Base-by-base conservation (phyloP, 2,113 vertebrate genomes). In the Polypterus senegalus region DNA sequence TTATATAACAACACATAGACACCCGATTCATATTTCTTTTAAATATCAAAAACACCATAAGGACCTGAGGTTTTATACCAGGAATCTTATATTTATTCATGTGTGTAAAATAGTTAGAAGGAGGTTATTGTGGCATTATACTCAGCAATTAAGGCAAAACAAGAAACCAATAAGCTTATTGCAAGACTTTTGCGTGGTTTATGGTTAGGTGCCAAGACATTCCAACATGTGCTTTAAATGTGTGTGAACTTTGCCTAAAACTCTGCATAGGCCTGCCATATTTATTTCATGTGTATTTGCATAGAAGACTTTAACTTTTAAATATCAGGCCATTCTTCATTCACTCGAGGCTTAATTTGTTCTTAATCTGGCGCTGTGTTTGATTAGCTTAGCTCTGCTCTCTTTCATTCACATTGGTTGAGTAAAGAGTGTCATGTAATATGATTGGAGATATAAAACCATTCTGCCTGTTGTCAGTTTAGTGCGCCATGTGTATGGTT, bases 141-240 rank as follows among this genome's bases (percentile, higher is more conserved):
- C 47, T 6, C 10, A 59, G 61, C 58, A 56, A 54, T 43, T 63
- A 46, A 9, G 11, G 47, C 67, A 66, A 69, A 69, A 67, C 59
- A 9, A 63, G 61, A 76, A 76, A 75, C 48, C 71, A 51, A 46
- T 27, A 46, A 9, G 53, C 54, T 54, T 11, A 54, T 46, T 7
- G 61, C 10, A 45, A 54, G 49, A 5, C 9, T 47, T 52, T 51
- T 7, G 51, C 77, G 70, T 74, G 74, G 76, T 68, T 43, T 48
- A 46, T 8, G n/a, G 46, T 64, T 65, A 54, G n/a, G 70, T 75
- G 70, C 67, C 67, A 66, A 70, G 71, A 74, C 48, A 65, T 70
- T 64, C 74, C 63, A 59, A 80, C 79, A 84, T 80, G 68, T 49
- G 73, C 74, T 71, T 79, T 77, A 81, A 71, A 81, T 81, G 77